Evolutionary conservation across 2,113 vertebrate species (phyloP).

Genomic region (Sander lucioperca): DNA sequence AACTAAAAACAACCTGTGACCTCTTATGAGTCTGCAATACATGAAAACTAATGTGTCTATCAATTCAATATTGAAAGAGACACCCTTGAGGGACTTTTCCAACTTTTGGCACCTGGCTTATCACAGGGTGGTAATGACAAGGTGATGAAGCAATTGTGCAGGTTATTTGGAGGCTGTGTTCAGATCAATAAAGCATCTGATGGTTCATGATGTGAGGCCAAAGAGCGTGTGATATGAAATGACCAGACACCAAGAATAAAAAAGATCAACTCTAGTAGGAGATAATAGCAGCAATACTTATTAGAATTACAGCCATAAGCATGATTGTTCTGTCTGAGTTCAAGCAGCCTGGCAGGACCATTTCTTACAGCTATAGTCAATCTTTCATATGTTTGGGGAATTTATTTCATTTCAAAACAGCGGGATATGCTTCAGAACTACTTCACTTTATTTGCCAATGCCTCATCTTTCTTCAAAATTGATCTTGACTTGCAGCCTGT

Average conservation of each 20-base stretch:
- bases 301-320: conserved; percentile 55
- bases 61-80: conserved; percentile 71
- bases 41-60: conserved; percentile 64
- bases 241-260: conserved; percentile 53
- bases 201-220: conserved; percentile 67
- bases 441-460: conserved; percentile 79
- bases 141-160: conserved; percentile 81
- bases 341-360: conserved; percentile 40
- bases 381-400: conserved; percentile 65
- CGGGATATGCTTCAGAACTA: conserved; percentile 69
- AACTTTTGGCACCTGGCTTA: conserved; percentile 71
- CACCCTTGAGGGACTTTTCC: conserved; percentile 69
- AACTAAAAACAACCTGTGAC: conserved; percentile 57
- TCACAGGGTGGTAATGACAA: conserved; percentile 81
- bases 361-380: conserved; percentile 47
- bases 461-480: conserved; percentile 79
- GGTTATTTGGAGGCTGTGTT: conserved; percentile 80
- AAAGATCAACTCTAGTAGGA: conserved; percentile 31
- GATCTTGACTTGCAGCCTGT: conserved; percentile 78
- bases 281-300: conserved; percentile 47
- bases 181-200: conserved; percentile 86
- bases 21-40: conserved; percentile 55
- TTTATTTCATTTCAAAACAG: conserved; percentile 69
- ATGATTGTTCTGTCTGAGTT: conserved; percentile 48
- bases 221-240: conserved; percentile 57